phyloP scores from a whole-genome alignment of 2,888 invertebrate species.

The Hylaea fasciaria region DNA sequence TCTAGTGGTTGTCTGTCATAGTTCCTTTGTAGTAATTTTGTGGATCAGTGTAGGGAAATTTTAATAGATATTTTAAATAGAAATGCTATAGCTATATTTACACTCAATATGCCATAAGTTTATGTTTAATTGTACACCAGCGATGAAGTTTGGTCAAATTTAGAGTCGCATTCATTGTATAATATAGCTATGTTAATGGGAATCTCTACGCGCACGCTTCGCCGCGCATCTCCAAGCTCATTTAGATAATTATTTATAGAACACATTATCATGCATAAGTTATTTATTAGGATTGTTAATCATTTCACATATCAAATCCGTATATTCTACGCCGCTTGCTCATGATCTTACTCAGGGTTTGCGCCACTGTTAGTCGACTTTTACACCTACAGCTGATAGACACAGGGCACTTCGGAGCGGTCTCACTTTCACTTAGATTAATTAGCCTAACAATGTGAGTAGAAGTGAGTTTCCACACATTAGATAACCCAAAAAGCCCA shows the following conservation, averaged over 20 bases:
- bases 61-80: no score
- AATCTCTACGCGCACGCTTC: constrained; percentile 33
- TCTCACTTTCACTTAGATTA: no score
- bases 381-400: not conserved
- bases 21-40: no score
- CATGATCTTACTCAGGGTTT: constrained; percentile 16
- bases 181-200: constrained; percentile 23
- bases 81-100: constrained; percentile 1
- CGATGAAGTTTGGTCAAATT: constrained; percentile 48
- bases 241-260: constrained; percentile 39
- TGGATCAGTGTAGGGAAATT: no score
- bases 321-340: constrained; percentile 44
- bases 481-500: no score
- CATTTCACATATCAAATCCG: constrained; percentile 53
- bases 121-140: constrained; percentile 15
- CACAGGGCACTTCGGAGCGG: not conserved
- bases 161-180: constrained; percentile 26
- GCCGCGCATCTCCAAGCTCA: constrained; percentile 40
- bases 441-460: no score
- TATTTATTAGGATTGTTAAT: constrained; percentile 55
- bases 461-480: no score
- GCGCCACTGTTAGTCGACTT: not conserved
- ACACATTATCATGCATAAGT: constrained; percentile 50
- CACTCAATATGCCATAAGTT: constrained; percentile 2
- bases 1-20: no score